Percentiles rank a stretch among this genome's conserved stretches.
Evolutionary conservation across 2,888 invertebrate species (phyloP).

Genomic region (Mythimna vitellina): DNA sequence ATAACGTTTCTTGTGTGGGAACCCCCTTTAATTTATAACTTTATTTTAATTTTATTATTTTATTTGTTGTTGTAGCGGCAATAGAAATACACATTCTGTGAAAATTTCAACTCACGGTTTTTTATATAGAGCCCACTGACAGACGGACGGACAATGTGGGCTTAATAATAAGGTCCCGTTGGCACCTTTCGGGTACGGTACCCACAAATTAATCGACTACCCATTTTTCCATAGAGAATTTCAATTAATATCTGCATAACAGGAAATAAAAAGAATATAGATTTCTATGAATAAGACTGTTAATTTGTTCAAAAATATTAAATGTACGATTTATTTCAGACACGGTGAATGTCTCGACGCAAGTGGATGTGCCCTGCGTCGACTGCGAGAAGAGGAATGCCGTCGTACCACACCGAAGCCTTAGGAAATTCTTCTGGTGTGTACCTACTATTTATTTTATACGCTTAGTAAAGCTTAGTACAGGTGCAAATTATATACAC

Average conservation of each 20-base stretch:
- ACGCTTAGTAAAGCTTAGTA: too few species aligned
- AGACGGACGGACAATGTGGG: too few species aligned
- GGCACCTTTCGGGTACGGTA: background rate
- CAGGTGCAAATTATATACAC: too few species aligned
- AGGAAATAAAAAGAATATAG: background rate
- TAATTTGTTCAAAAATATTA: background rate
- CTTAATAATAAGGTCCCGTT: too few species aligned
- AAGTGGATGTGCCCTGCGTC: constrained; percentile 78
- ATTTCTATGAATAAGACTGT: background rate
- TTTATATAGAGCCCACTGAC: too few species aligned
- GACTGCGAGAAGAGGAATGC: constrained; percentile 76
- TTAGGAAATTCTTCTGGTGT: constrained; percentile 81
- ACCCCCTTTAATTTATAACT: too few species aligned
- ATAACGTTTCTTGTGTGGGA: too few species aligned
- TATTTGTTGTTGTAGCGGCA: too few species aligned
- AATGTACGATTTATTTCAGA: constrained; percentile 73
- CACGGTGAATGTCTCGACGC: constrained; percentile 74
- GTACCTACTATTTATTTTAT: constrained; percentile 35
- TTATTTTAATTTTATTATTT: too few species aligned
- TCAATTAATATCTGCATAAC: background rate
- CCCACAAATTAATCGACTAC: background rate
- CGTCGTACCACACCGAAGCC: constrained; percentile 66
- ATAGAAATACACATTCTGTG: too few species aligned
- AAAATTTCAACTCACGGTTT: too few species aligned
- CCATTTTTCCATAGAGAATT: background rate